A percentile compares a stretch with the other conserved stretches of the same genome.
Conservation (phyloP, 2,113 vertebrate genomes). For the Periophthalmus modestus region DNA sequence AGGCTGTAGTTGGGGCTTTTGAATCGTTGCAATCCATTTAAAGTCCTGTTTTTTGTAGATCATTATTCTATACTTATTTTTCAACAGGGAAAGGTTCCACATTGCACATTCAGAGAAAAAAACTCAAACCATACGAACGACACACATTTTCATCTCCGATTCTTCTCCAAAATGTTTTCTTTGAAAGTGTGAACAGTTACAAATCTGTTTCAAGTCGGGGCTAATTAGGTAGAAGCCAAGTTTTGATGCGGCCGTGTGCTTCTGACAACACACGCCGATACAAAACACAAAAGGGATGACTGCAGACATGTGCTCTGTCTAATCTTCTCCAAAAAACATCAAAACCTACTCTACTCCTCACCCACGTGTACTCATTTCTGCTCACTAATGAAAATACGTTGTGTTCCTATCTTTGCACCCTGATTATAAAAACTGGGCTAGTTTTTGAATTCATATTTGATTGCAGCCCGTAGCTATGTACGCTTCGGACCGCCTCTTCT, state of each 20-base stretch:
- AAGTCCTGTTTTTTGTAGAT: not conserved
- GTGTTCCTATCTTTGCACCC: slow-evolving; percentile 54
- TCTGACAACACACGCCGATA: slow-evolving; percentile 23
- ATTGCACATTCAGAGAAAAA: not conserved
- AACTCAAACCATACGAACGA: slow-evolving; percentile 1
- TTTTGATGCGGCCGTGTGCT: slow-evolving; percentile 32
- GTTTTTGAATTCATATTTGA: slow-evolving; percentile 73
- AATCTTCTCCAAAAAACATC: slow-evolving; percentile 52
- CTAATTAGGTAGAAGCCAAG: slow-evolving; percentile 12
- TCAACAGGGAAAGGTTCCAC: not conserved
- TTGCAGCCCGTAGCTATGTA: slow-evolving; percentile 74
- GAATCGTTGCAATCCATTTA: not conserved
- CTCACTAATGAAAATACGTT: slow-evolving; percentile 71
- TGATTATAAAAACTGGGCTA: slow-evolving; percentile 71
- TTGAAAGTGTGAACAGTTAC: slow-evolving; percentile 15
- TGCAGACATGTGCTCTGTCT: slow-evolving; percentile 39
- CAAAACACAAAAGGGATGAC: slow-evolving; percentile 33
- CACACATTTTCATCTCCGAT: not conserved
- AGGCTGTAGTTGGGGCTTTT: too few relatives aligned
- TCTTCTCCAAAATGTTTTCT: slow-evolving; percentile 9
- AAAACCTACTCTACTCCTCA: slow-evolving; percentile 64
- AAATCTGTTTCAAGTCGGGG: slow-evolving; percentile 17
- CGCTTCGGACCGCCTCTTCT: slow-evolving; percentile 30
- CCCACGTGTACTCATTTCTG: slow-evolving; percentile 50
- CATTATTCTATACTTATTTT: not conserved